These are phyloP conservation scores for Crossaster papposus DNA, from an alignment of 53 echinoderm and acorn worm genomes.

Conservation along the genomic window DNA sequence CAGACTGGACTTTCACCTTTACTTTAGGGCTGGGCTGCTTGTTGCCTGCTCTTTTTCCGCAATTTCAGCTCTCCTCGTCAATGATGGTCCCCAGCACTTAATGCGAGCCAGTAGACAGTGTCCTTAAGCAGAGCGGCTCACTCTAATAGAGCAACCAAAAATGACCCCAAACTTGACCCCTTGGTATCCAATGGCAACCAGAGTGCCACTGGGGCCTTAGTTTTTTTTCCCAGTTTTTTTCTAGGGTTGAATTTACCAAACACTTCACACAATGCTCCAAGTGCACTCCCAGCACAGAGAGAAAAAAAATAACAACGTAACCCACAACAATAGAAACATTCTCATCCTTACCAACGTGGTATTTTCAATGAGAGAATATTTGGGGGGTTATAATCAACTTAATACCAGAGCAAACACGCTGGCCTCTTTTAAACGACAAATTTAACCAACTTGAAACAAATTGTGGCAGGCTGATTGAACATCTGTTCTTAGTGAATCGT, in stretches of 20 bases:
- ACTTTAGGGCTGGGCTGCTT: slow-evolving; percentile 13
- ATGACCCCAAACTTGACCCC: slow-evolving; percentile 30
- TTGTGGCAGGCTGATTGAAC: background rate
- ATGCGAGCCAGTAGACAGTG: background rate
- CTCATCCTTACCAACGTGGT: background rate
- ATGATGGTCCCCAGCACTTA: slow-evolving; percentile 24
- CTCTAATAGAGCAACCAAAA: slow-evolving; percentile 8
- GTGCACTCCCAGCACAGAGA: background rate
- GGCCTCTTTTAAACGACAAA: slow-evolving; percentile 50
- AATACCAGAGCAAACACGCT: slow-evolving; percentile 50
- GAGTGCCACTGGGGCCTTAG: slow-evolving; percentile 46
- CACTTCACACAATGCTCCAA: slow-evolving; percentile 5
- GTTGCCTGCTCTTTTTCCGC: slow-evolving; percentile 22
- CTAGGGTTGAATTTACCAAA: slow-evolving; percentile 8
- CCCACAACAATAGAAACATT: background rate
- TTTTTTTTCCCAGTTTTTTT: background rate
- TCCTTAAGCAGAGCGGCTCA: background rate
- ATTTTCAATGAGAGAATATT: slow-evolving; percentile 8
- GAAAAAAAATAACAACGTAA: background rate
- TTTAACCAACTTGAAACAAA: slow-evolving; percentile 41
- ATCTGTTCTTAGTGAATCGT: slow-evolving; percentile 43
- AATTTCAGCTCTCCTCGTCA: slow-evolving; percentile 43
- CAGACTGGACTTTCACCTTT: slow-evolving; percentile 60
- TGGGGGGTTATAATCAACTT: slow-evolving; percentile 15
- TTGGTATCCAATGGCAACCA: slow-evolving; percentile 50